Evolutionary conservation across 2,888 invertebrate genomes (phyloP).

Genomic region (Thyatira batis): DNA sequence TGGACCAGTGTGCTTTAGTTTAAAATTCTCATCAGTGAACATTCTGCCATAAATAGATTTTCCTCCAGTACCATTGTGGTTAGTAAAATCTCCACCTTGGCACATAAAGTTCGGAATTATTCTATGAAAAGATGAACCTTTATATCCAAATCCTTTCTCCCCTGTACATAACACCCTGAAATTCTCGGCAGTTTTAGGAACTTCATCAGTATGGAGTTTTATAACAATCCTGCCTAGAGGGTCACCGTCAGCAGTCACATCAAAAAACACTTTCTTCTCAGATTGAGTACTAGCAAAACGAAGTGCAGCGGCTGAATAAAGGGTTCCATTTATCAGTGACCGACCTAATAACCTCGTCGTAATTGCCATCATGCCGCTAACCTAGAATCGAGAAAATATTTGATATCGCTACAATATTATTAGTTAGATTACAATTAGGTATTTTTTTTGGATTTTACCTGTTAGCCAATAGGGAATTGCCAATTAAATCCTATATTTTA

Average conservation of each 20-base stretch:
- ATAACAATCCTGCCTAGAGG: slow-evolving; percentile 93
- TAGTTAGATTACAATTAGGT: too few species aligned
- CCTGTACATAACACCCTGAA: slow-evolving; percentile 94
- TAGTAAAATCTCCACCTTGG: slow-evolving; percentile 97
- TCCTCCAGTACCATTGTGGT: slow-evolving; percentile 95
- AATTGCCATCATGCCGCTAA: slow-evolving; percentile 44
- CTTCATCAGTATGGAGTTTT: slow-evolving; percentile 93
- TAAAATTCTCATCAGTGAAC: slow-evolving; percentile 98
- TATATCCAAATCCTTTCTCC: slow-evolving; percentile 88
- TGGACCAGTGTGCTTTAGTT: slow-evolving; percentile 93
- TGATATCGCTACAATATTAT: too few species aligned
- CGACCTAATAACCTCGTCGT: slow-evolving; percentile 57
- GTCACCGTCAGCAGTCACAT: slow-evolving; percentile 91
- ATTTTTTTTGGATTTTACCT: too few species aligned
- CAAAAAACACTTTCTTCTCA: slow-evolving; percentile 89
- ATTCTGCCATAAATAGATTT: slow-evolving; percentile 97
- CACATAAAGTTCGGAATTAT: slow-evolving; percentile 98
- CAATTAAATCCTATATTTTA: too few species aligned
- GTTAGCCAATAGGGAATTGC: too few species aligned
- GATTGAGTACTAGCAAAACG: slow-evolving; percentile 67
- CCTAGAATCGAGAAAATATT: slow-evolving; percentile 4
- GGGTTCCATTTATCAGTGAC: slow-evolving; percentile 60
- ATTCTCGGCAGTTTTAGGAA: slow-evolving; percentile 97
- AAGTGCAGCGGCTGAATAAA: slow-evolving; percentile 69
- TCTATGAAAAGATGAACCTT: slow-evolving; percentile 93